Evolutionary conservation across 2,113 vertebrate species (phyloP).

Genomic region (Elaphurus davidianus): DNA sequence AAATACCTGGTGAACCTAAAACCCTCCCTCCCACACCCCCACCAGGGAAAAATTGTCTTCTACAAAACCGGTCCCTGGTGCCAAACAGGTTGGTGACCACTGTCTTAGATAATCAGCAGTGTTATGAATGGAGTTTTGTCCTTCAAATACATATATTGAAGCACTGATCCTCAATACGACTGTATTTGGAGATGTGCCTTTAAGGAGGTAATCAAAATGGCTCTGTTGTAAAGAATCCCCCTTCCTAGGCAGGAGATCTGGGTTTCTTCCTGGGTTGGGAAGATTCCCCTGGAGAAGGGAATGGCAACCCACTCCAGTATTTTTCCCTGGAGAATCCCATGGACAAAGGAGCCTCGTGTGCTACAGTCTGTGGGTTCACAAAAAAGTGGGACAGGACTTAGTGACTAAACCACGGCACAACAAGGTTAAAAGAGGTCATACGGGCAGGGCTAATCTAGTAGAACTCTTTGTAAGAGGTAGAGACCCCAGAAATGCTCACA

Average conservation of each 20-base stretch:
- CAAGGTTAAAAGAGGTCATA: not conserved
- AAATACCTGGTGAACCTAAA: not conserved
- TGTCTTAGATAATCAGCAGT: not conserved
- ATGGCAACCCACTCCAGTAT: not conserved
- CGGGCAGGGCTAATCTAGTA: not conserved
- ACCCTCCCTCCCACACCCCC: rapidly evolving
- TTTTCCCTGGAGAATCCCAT: not conserved
- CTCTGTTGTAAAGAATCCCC: not conserved
- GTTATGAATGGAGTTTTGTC: not conserved
- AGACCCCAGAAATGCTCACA: not conserved
- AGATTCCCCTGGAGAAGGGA: not conserved
- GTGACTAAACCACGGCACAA: not conserved
- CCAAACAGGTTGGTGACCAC: not conserved
- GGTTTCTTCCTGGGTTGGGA: not conserved
- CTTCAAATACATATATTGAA: not conserved
- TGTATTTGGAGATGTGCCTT: not conserved
- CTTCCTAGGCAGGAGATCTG: not conserved
- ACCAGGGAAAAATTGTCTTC: not conserved
- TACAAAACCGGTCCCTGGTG: not conserved
- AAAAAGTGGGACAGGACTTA: not conserved
- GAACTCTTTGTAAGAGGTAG: not conserved
- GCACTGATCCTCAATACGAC: not conserved
- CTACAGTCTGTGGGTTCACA: not conserved
- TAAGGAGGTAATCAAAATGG: not conserved
- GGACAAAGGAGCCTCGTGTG: not conserved